These are phyloP conservation scores for Pogonomyrmex californicus DNA, from an alignment of 1,140 invertebrate species.

Conservation along the genomic window DNA sequence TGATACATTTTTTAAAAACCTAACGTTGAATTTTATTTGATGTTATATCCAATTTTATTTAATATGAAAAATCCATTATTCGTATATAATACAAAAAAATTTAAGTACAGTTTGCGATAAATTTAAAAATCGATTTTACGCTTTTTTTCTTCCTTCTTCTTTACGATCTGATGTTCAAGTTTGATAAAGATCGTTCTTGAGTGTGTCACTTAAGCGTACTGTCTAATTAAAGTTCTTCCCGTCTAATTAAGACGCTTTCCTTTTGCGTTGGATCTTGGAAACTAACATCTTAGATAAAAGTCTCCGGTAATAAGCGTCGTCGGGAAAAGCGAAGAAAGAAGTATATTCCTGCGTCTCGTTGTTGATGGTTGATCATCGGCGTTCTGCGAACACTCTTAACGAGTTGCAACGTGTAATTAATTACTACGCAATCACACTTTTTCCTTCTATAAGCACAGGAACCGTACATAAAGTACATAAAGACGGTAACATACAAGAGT, in stretches of 20 bases:
- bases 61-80: not conserved
- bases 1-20: not conserved
- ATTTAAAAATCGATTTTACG: not conserved
- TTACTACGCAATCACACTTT: conserved; percentile 51
- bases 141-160: not conserved
- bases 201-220: conserved; percentile 35
- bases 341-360: conserved; percentile 29
- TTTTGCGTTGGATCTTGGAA: conserved; percentile 15
- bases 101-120: conserved; percentile 11
- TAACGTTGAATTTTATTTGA: not conserved
- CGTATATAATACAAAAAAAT: not conserved
- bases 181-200: conserved; percentile 28
- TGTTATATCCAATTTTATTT: not conserved
- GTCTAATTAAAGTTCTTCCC: conserved; percentile 50
- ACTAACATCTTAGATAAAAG: conserved; percentile 50
- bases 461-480: conserved; percentile 3
- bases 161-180: conserved; percentile 4
- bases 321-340: not conserved
- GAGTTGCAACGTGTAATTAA: conserved; percentile 70
- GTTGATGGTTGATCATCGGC: conserved; percentile 59
- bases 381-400: conserved; percentile 66
- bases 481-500: not conserved
- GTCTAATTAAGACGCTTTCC: conserved; percentile 49
- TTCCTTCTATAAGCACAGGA: not conserved
- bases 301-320: conserved; percentile 21